A percentile compares a stretch with the other conserved stretches of the same genome.
Conservation (phyloP, 1,140 invertebrate species). For the Macrocentrus cingulum region DNA sequence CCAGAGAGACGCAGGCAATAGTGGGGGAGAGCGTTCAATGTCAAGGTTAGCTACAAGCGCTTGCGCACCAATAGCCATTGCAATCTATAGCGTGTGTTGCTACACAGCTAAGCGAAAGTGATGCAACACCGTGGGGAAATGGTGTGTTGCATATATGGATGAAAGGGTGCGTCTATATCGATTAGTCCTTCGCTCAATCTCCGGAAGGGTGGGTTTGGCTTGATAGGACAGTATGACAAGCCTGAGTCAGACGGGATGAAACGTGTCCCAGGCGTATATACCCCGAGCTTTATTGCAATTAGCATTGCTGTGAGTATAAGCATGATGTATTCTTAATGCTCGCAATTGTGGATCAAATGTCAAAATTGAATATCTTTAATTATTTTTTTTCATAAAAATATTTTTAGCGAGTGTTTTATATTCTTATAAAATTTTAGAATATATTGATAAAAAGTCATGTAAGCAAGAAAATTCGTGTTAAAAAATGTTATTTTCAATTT, state of each 20-base stretch:
- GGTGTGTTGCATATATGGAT: slow-evolving; percentile 1
- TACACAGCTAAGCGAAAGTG: slow-evolving; percentile 24
- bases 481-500: too few relatives aligned
- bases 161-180: slow-evolving; percentile 23
- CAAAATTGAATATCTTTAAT: too few relatives aligned
- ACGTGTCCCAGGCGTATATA: slow-evolving; percentile 2
- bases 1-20: slow-evolving; percentile 9
- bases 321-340: slow-evolving; percentile 7
- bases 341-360: background rate
- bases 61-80: slow-evolving; percentile 45
- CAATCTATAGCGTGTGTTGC: too few relatives aligned
- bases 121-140: slow-evolving; percentile 19
- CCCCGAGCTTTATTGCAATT: background rate
- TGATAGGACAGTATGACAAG: background rate
- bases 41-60: slow-evolving; percentile 47
- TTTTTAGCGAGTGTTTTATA: too few relatives aligned
- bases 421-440: too few relatives aligned
- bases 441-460: too few relatives aligned
- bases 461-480: too few relatives aligned
- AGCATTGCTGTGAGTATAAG: background rate
- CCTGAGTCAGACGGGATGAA: slow-evolving; percentile 6
- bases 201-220: background rate
- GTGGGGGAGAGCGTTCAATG: slow-evolving; percentile 40
- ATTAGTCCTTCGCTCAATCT: slow-evolving; percentile 17
- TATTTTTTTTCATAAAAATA: too few relatives aligned